A percentile compares a stretch with the other conserved stretches of the same genome.
These are phyloP conservation scores for Leiothrix lutea DNA, from an alignment of 2,113 vertebrate genomes.

Conservation along the genomic window DNA sequence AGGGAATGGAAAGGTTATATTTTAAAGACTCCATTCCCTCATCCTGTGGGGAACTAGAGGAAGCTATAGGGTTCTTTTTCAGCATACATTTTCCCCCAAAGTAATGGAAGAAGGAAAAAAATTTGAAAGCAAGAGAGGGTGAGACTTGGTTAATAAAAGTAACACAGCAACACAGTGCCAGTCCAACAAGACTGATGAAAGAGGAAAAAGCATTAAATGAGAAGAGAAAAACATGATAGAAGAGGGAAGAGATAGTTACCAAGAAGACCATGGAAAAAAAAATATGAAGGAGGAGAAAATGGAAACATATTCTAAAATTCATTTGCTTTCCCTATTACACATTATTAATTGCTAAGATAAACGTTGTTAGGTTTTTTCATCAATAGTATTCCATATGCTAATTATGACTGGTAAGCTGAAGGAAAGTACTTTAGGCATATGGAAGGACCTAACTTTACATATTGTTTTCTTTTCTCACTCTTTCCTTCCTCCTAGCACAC, in stretches of 20 bases:
- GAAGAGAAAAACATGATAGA: neutral
- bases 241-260: neutral
- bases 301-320: neutral
- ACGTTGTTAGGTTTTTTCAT: neutral
- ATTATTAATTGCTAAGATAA: neutral
- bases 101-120: neutral
- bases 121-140: neutral
- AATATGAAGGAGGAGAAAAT: neutral
- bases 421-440: neutral
- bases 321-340: neutral
- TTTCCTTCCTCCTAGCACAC: neutral
- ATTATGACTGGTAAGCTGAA: neutral
- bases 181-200: neutral
- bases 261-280: neutral
- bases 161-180: neutral
- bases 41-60: neutral
- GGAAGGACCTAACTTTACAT: neutral
- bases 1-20: neutral
- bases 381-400: neutral
- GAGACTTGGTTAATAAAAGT: neutral
- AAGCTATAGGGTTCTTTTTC: neutral
- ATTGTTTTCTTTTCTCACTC: rapidly evolving
- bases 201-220: neutral
- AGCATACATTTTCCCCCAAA: neutral
- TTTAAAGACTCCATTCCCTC: neutral